Percentiles rank a stretch among this genome's conserved stretches.
Conservation (phyloP, 2,888 invertebrate genomes). For the Epinotia bilunana region DNA sequence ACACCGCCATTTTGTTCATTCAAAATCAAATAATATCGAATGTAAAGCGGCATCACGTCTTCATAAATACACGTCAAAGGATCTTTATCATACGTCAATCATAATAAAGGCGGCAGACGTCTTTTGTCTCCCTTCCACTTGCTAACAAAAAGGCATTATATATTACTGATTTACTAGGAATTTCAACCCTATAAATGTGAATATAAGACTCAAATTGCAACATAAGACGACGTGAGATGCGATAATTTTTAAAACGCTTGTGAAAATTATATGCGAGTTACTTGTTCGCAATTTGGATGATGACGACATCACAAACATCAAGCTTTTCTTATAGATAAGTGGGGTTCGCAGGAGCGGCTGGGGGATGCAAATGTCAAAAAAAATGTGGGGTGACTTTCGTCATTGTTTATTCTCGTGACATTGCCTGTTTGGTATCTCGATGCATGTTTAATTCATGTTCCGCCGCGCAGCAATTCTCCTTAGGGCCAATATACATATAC, state of each 20-base stretch:
- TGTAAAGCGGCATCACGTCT: neutral
- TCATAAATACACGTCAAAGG: neutral
- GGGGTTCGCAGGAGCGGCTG: neutral
- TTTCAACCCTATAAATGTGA: neutral
- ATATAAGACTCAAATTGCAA: neutral
- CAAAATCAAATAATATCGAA: neutral
- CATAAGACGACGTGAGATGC: neutral
- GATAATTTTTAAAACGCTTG: neutral
- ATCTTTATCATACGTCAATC: constrained; percentile 58
- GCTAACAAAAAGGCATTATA: neutral
- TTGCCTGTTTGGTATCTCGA: too few relatives aligned
- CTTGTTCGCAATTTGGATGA: constrained; percentile 10
- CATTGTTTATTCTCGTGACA: too few relatives aligned
- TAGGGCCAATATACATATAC: too few relatives aligned
- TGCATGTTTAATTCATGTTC: too few relatives aligned
- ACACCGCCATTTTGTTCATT: neutral
- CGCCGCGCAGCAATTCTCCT: too few relatives aligned
- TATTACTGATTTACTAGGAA: neutral
- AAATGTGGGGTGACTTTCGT: neutral
- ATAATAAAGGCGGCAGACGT: constrained; percentile 51
- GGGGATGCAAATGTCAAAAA: constrained; percentile 1
- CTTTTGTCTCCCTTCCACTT: constrained; percentile 6
- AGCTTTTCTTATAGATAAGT: neutral
- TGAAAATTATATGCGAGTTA: constrained; percentile 1
- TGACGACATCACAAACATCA: constrained; percentile 1